A percentile compares a stretch with the other conserved stretches of the same genome.
These are phyloP conservation scores for Mus musculus DNA, from an alignment of 2,113 vertebrate genomes.

Conservation along the genomic window GRCm39 chr13:75775001-75775500, in stretches of 20 bases:
- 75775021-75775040: not conserved
- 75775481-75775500: not conserved
- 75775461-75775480: not conserved
- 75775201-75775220: slow-evolving; percentile 17
- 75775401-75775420: not conserved
- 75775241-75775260: not conserved
- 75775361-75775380: not conserved
- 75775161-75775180: not conserved
- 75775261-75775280: not conserved
- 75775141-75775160: not conserved
- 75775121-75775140: slow-evolving; percentile 25
- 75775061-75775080: slow-evolving; percentile 35
- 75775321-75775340: not conserved
- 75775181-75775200: not conserved
- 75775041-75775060: not conserved
- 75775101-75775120: not conserved
- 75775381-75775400: not conserved
- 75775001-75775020: not conserved
- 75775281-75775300: not conserved
- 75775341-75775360: not conserved
- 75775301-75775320: slow-evolving; percentile 23
- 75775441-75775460: not conserved
- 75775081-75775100: slow-evolving; percentile 24
- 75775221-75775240: slow-evolving; percentile 45
- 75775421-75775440: slow-evolving; percentile 9